Conservation (phyloP, 2,888 invertebrate species). For the Oscheius sp. region DNA sequence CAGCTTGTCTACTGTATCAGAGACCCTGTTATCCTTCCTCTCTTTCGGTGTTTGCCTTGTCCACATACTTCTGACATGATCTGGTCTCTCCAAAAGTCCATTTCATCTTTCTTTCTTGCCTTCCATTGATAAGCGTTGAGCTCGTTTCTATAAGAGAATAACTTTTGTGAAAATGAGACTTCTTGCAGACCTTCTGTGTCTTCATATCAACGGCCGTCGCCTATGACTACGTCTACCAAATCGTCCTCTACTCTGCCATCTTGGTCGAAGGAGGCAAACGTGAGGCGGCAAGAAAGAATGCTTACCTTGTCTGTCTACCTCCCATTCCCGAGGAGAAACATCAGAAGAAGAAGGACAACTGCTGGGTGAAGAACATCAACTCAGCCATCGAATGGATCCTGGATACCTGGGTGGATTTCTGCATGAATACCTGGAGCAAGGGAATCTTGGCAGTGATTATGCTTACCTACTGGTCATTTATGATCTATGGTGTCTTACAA, state of each 20-base stretch:
- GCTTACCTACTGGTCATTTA: slow-evolving; percentile 67
- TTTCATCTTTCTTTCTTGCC: too few relatives aligned
- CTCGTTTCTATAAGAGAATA: background rate
- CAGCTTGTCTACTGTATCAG: too few relatives aligned
- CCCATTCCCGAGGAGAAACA: slow-evolving; percentile 50
- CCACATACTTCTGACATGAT: too few relatives aligned
- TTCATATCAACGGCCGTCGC: slow-evolving; percentile 71
- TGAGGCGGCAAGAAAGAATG: slow-evolving; percentile 63
- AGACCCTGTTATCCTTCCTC: too few relatives aligned
- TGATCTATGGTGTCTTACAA: slow-evolving; percentile 67
- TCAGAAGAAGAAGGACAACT: slow-evolving; percentile 9
- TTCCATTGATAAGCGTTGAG: too few relatives aligned
- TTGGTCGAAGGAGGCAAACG: slow-evolving; percentile 67
- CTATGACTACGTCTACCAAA: slow-evolving; percentile 71
- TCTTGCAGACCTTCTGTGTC: slow-evolving; percentile 66
- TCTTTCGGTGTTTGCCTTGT: too few relatives aligned
- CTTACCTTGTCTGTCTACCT: slow-evolving; percentile 62
- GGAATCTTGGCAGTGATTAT: slow-evolving; percentile 52
- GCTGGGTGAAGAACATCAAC: slow-evolving; percentile 37
- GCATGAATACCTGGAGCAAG: slow-evolving; percentile 64
- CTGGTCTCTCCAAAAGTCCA: too few relatives aligned
- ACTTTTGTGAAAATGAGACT: background rate
- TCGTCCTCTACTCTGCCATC: slow-evolving; percentile 72
- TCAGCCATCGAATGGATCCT: slow-evolving; percentile 40
- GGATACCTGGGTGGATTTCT: slow-evolving; percentile 70